Percentiles rank a stretch among this genome's conserved stretches.
phyloP scores from a whole-genome alignment of 2,113 vertebrate species.

The Mungos mungo region DNA sequence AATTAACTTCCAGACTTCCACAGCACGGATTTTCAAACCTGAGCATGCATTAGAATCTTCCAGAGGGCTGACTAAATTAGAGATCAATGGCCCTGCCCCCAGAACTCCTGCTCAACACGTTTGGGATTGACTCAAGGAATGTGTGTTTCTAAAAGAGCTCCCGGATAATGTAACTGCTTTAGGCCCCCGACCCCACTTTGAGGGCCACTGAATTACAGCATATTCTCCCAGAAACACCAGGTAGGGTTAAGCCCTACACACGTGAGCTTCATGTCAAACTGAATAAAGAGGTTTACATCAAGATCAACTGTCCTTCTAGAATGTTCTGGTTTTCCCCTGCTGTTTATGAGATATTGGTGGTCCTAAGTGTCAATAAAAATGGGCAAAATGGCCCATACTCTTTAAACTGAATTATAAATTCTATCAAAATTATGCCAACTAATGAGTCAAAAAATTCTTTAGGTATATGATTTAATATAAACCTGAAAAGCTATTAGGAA shows the following conservation, averaged over 20 bases:
- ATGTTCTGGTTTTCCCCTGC: background rate
- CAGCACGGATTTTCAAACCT: background rate
- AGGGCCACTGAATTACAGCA: background rate
- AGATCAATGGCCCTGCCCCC: background rate
- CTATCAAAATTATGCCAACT: background rate
- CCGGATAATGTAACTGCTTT: background rate
- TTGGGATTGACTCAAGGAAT: background rate
- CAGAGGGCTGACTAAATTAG: background rate
- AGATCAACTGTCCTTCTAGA: background rate
- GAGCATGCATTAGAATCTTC: background rate
- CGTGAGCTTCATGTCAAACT: background rate
- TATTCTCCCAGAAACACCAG: background rate
- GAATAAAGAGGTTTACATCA: background rate
- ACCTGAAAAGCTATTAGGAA: background rate
- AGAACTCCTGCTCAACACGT: background rate
- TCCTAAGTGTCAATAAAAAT: background rate
- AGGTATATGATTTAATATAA: constrained; percentile 4
- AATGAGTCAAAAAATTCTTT: background rate
- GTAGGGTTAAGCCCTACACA: background rate
- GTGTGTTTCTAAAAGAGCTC: background rate
- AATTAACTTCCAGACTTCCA: constrained; percentile 27
- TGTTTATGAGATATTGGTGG: background rate
- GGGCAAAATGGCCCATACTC: background rate
- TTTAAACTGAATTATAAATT: background rate
- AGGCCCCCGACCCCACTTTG: background rate